Evolutionary conservation across 2,888 invertebrate species (phyloP).

Genomic region (Cheilosia vernalis): DNA sequence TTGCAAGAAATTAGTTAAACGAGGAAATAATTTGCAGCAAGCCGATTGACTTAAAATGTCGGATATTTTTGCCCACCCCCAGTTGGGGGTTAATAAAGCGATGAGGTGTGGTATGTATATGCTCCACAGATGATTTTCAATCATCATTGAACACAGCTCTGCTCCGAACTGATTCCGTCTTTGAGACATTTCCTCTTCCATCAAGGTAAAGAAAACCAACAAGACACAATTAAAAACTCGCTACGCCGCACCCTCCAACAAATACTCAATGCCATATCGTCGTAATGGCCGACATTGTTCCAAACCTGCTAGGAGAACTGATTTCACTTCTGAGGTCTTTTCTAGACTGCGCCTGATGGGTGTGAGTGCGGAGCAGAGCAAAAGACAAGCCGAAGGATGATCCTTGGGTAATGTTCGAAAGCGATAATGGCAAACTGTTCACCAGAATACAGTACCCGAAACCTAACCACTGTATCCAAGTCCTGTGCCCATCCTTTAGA

Average conservation of each 20-base stretch:
- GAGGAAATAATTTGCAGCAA: constrained; percentile 62
- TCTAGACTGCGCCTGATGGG: background rate
- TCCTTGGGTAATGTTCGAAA: constrained; percentile 57
- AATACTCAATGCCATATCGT: constrained; percentile 1
- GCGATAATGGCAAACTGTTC: constrained; percentile 72
- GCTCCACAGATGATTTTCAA: background rate
- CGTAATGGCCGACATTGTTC: constrained; percentile 15
- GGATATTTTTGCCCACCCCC: constrained; percentile 22
- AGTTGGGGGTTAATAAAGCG: constrained; percentile 4
- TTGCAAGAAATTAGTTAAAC: constrained; percentile 65
- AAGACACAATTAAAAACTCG: constrained; percentile 26
- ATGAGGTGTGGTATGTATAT: background rate
- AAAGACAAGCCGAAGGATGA: constrained; percentile 34
- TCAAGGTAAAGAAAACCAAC: background rate
- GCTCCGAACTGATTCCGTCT: background rate
- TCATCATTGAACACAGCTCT: too few relatives aligned
- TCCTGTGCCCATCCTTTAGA: constrained; percentile 19
- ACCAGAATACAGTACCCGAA: constrained; percentile 56
- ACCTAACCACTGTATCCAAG: constrained; percentile 21
- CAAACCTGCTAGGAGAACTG: background rate
- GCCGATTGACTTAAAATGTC: constrained; percentile 42
- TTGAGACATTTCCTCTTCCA: background rate
- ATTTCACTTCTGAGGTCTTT: constrained; percentile 9
- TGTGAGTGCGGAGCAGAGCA: constrained; percentile 4
- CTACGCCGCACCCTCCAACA: background rate